Evolutionary conservation across 1,140 invertebrate genomes (phyloP), one percentile per base, ranked within the genome.

Genomic region (Anadara kagoshimensis): DNA sequence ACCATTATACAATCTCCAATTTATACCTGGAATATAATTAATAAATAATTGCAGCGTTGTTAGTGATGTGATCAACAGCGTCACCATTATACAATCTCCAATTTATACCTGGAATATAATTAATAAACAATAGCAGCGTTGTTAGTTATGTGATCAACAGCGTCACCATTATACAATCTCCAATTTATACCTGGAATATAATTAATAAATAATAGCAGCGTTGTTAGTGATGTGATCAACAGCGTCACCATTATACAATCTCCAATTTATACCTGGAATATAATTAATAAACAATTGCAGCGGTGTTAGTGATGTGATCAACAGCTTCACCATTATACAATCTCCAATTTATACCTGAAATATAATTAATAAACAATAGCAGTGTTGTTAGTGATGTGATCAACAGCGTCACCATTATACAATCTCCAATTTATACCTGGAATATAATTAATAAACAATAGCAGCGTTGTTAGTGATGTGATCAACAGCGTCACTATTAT

Each of bases 91-190:
- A 69, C 67, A 59, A 59, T n/a, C 49, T 43, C 0, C 59, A 29
- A 22, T 59, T 59, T 49, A 69, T 47, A 53, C 67, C 56, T 69
- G n/a, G n/a, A n/a, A n/a, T n/a, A n/a, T n/a, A n/a, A n/a, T n/a
- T n/a, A 57, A 18, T 59, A 69, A 22, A 69, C 49, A 41, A 59
- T 69, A 4, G 56, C 49, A 22, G 43, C 41, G 41, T 59, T 59
- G 29, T 69, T 59, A n/a, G 45, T 47, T 24, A 44, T 59, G 24
- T 69, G 57, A 20, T 69, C 59, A 18, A 69, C 24, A 10, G 44
- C 44, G 5, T 58, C 56, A 18, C 67, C 67, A 43, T 49, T 44
- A n/a, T 59, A 69, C 67, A 59, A 59, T n/a, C 49, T 43, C 0
- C 59, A 29, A 22, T 59, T 59, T 49, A 69, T 47, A 53, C 67